Percentiles rank a stretch among this genome's conserved stretches.
phyloP scores from a whole-genome alignment of 1,140 invertebrate genomes.

The Penaeus chinensis region DNA sequence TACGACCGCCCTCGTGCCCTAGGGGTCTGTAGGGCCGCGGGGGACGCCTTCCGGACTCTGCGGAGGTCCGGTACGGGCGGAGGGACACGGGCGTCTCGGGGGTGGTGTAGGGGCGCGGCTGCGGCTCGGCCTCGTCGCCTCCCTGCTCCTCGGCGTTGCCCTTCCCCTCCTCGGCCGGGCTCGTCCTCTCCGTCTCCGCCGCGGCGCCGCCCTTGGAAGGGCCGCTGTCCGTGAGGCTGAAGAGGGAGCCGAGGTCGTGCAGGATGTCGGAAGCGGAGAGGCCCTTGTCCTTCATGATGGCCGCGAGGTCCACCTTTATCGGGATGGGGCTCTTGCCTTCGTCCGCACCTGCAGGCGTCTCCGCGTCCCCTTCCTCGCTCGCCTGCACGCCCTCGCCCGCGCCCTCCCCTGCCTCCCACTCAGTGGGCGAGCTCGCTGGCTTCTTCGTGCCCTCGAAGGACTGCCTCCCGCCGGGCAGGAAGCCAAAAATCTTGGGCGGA shows the following conservation, averaged over 20 bases:
- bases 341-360: neutral
- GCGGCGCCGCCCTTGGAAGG: neutral
- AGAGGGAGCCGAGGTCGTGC: conserved; percentile 47
- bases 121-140: neutral
- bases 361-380: neutral
- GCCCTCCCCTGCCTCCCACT: neutral
- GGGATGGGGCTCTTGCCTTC: conserved; percentile 42
- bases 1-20: conserved; percentile 3
- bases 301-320: conserved; percentile 40
- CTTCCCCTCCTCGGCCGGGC: neutral
- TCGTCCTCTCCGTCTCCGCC: neutral
- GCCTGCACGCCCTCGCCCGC: neutral
- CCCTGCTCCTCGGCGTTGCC: neutral
- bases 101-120: neutral
- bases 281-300: conserved; percentile 46
- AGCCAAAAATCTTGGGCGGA: conserved; percentile 50
- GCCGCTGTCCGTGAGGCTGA: conserved; percentile 24
- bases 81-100: conserved; percentile 36
- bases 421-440: neutral
- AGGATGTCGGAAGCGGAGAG: conserved; percentile 43
- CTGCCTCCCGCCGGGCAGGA: conserved; percentile 28
- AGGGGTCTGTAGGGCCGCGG: conserved; percentile 32
- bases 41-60: neutral
- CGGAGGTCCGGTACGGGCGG: conserved; percentile 30
- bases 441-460: neutral